Percentiles rank a stretch among this genome's conserved stretches.
These are phyloP conservation scores for Melipona beecheii DNA, from an alignment of 2,888 invertebrate genomes.

Conservation along the genomic window DNA sequence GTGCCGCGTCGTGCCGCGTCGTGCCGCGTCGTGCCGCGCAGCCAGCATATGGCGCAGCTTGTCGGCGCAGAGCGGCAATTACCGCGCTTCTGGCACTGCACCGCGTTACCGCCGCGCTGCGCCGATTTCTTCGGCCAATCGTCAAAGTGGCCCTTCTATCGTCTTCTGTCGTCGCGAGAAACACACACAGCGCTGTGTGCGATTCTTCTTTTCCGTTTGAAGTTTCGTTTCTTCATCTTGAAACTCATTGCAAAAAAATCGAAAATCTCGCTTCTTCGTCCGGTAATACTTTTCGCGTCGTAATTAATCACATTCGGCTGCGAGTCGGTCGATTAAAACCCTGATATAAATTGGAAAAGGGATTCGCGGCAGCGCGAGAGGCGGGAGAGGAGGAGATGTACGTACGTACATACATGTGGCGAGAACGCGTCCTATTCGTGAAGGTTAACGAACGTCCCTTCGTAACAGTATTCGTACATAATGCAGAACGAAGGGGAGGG, in stretches of 20 bases:
- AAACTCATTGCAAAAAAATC: no score
- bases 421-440: conserved; percentile 46
- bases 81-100: conserved; percentile 75
- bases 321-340: conserved; percentile 57
- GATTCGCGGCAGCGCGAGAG: background rate
- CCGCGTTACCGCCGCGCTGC: background rate
- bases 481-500: conserved; percentile 63
- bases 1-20: conserved; percentile 50
- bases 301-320: conserved; percentile 26
- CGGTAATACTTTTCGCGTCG: conserved; percentile 8
- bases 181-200: conserved; percentile 33
- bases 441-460: conserved; percentile 81
- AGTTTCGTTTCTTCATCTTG: conserved; percentile 22
- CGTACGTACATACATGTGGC: background rate
- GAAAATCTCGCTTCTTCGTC: no score
- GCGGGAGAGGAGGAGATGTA: background rate
- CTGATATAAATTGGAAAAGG: conserved; percentile 22
- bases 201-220: conserved; percentile 45
- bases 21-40: conserved; percentile 11
- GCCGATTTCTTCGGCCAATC: conserved; percentile 72
- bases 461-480: conserved; percentile 76
- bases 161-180: conserved; percentile 11
- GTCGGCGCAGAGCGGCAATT: conserved; percentile 79
- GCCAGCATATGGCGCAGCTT: conserved; percentile 73
- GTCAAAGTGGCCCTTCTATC: conserved; percentile 58